These are phyloP conservation scores for Entomobrya proxima DNA, from an alignment of 2,888 invertebrate genomes.

Conservation along the genomic window DNA sequence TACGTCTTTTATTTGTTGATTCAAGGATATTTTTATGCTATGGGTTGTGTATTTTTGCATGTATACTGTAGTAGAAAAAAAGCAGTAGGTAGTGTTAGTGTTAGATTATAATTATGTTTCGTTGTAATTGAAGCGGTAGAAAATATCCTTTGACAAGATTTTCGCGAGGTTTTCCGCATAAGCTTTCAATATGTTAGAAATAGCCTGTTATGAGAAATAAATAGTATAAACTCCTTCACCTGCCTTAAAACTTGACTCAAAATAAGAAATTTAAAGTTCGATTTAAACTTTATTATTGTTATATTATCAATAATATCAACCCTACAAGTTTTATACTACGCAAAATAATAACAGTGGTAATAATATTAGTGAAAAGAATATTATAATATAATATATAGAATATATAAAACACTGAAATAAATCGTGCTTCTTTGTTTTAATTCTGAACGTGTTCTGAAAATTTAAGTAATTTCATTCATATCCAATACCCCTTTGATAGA, in stretches of 20 bases:
- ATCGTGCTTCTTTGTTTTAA: no score
- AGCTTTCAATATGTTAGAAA: no score
- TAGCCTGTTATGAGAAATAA: background rate
- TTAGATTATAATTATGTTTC: no score
- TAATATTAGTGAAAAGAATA: background rate
- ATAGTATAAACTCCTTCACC: background rate
- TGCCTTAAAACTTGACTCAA: background rate
- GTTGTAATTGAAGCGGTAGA: no score
- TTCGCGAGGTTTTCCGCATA: no score
- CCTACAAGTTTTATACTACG: slow-evolving; percentile 20
- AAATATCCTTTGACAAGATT: no score
- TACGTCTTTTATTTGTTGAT: background rate
- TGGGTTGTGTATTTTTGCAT: no score
- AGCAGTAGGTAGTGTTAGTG: no score
- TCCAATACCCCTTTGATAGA: no score
- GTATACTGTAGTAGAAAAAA: no score
- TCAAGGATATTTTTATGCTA: background rate
- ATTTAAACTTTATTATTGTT: background rate
- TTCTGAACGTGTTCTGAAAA: no score
- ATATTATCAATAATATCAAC: background rate
- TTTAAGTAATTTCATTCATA: no score
- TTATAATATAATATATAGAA: background rate
- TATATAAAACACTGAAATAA: background rate
- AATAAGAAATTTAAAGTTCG: background rate
- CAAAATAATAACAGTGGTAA: background rate